Percentiles rank a stretch among this genome's conserved stretches.
These are phyloP conservation scores for Scolanthus callimorphus DNA, from an alignment of 92 coral and sea anemone species.

Conservation along the genomic window DNA sequence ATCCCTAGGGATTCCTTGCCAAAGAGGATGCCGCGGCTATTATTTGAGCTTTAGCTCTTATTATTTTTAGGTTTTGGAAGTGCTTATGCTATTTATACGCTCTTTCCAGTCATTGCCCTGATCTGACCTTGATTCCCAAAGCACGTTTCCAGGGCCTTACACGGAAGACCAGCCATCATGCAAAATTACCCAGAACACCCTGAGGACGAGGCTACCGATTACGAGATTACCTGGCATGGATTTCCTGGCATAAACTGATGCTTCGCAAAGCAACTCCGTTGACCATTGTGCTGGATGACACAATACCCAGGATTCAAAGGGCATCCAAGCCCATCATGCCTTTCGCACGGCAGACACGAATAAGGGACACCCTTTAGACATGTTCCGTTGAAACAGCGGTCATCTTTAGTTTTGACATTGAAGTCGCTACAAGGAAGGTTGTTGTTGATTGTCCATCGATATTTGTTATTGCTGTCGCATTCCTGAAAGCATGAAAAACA, in stretches of 20 bases:
- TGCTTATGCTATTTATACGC: no score
- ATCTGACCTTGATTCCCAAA: no score
- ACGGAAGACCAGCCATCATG: no score
- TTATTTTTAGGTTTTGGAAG: no score
- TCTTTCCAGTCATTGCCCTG: no score
- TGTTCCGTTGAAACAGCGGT: constrained; percentile 71
- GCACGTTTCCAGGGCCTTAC: no score
- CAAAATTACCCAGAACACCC: no score
- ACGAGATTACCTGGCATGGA: constrained; percentile 72
- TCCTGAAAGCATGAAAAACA: constrained; percentile 51
- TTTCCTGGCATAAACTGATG: constrained; percentile 79
- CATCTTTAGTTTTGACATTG: constrained; percentile 67
- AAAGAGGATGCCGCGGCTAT: no score
- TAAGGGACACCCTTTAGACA: constrained; percentile 68
- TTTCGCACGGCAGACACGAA: constrained; percentile 74
- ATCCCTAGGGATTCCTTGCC: no score
- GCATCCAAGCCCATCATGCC: constrained; percentile 70
- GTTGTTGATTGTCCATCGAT: constrained; percentile 82
- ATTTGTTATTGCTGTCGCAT: constrained; percentile 77
- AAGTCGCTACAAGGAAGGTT: constrained; percentile 68
- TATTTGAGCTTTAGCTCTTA: no score
- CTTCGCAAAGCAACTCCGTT: constrained; percentile 63
- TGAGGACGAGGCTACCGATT: no score
- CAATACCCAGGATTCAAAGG: constrained; percentile 60
- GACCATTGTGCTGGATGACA: constrained; percentile 58